Conservation (phyloP, 2,888 invertebrate genomes). For the Elysia crispata region DNA sequence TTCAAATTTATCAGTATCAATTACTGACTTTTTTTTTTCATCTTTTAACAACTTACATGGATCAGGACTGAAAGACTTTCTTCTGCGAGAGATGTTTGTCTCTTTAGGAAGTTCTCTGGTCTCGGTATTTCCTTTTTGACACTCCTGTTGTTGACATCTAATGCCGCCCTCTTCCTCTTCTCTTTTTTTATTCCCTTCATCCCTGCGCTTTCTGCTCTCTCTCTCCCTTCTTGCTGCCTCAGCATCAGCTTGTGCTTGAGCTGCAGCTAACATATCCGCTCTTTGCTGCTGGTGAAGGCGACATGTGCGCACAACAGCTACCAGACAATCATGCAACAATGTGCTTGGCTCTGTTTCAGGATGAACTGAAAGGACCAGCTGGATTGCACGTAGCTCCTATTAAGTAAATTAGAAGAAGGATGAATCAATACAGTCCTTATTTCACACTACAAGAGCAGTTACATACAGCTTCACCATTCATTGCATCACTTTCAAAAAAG, state of each 20-base stretch:
- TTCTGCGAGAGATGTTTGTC: slow-evolving; percentile 17
- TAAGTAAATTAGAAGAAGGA: too few species aligned
- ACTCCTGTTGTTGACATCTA: not conserved
- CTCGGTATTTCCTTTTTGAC: not conserved
- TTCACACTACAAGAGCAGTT: too few species aligned
- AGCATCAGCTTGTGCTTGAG: slow-evolving; percentile 46
- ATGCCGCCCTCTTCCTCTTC: slow-evolving; percentile 19
- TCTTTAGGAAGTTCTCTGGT: slow-evolving; percentile 9
- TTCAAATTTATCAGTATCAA: too few species aligned
- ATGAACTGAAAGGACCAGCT: slow-evolving; percentile 74
- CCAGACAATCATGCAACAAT: slow-evolving; percentile 69
- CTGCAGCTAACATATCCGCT: slow-evolving; percentile 51
- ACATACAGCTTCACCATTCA: too few species aligned
- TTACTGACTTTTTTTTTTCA: not conserved
- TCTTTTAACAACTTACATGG: not conserved
- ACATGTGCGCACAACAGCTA: slow-evolving; percentile 68
- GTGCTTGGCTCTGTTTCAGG: slow-evolving; percentile 67
- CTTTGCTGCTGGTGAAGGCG: slow-evolving; percentile 67
- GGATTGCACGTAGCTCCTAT: slow-evolving; percentile 74
- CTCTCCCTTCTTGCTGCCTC: slow-evolving; percentile 43
- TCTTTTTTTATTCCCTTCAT: slow-evolving; percentile 22
- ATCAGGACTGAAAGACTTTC: slow-evolving; percentile 30
- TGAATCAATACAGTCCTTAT: too few species aligned
- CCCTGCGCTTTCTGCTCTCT: slow-evolving; percentile 43
- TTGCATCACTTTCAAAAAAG: too few species aligned